phyloP scores from a whole-genome alignment of 2,888 invertebrate genomes.

The Orchesellides sinensis region DNA sequence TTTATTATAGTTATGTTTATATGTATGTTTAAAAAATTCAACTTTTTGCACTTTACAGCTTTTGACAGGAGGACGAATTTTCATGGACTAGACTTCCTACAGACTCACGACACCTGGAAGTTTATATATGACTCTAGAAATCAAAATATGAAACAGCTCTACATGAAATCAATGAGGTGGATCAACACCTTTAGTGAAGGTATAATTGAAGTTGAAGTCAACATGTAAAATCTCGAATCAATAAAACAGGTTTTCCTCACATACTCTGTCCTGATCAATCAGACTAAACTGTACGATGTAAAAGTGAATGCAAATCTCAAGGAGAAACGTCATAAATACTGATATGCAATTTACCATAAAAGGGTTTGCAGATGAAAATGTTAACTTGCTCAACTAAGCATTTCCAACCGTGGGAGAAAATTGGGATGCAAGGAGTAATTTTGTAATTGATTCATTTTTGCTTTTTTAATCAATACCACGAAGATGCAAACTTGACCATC shows the following conservation, averaged over 20 bases:
- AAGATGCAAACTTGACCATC: slow-evolving; percentile 16
- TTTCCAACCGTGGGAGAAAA: slow-evolving; percentile 46
- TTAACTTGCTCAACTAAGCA: not conserved
- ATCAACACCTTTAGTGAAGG: slow-evolving; percentile 61
- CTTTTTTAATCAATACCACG: not conserved
- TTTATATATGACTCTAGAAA: too few species aligned
- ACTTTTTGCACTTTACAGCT: too few species aligned
- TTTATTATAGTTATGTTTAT: too few species aligned
- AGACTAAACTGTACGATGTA: slow-evolving; percentile 53
- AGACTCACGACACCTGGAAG: too few species aligned
- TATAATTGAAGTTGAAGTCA: slow-evolving; percentile 56
- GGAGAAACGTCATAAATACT: slow-evolving; percentile 26
- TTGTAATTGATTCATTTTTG: slow-evolving; percentile 9
- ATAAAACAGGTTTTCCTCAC: slow-evolving; percentile 51
- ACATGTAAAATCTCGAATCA: slow-evolving; percentile 32
- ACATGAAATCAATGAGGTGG: slow-evolving; percentile 46
- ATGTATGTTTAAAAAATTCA: too few species aligned
- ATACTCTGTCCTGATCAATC: slow-evolving; percentile 39
- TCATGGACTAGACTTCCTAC: too few species aligned
- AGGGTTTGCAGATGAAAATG: not conserved
- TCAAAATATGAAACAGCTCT: slow-evolving; percentile 28
- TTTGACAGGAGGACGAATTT: too few species aligned
- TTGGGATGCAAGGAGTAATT: not conserved
- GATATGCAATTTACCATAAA: slow-evolving; percentile 28
- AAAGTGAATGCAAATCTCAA: slow-evolving; percentile 34